These are phyloP conservation scores for Cladorhizidae sp. DNA, from an alignment of 37 sponge, comb jelly and placozoan genomes.

Conservation along the genomic window DNA sequence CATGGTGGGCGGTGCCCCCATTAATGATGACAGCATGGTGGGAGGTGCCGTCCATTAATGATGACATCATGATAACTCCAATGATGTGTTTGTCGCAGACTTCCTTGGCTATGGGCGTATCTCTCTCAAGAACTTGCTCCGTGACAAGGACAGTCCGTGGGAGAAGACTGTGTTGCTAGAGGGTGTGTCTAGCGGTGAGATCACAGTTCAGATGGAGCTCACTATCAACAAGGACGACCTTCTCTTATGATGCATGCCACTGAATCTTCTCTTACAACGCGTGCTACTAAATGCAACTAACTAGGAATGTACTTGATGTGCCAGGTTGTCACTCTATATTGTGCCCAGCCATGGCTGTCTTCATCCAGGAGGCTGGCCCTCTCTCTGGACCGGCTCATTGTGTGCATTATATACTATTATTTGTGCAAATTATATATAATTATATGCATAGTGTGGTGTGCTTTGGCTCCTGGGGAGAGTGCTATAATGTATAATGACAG, in stretches of 20 bases:
- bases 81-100: conserved; percentile 35
- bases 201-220: conserved; percentile 60
- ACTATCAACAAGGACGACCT: conserved; percentile 29
- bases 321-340: no score
- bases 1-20: background rate
- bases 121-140: conserved; percentile 41
- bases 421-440: background rate
- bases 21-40: background rate
- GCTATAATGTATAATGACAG: no score
- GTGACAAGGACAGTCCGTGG: conserved; percentile 73
- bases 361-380: no score
- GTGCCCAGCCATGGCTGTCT: no score
- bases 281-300: background rate
- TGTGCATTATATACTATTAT: background rate
- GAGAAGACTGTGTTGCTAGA: conserved; percentile 69
- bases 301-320: no score
- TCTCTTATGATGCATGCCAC: conserved; percentile 17
- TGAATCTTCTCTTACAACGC: background rate
- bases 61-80: background rate
- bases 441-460: no score
- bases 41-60: background rate
- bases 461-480: no score
- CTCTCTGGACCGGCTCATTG: no score
- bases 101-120: conserved; percentile 77
- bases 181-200: conserved; percentile 70